Evolutionary conservation across 1,140 invertebrate genomes (phyloP), one percentile per base, ranked within the genome.

Genomic region (Popillia japonica): DNA sequence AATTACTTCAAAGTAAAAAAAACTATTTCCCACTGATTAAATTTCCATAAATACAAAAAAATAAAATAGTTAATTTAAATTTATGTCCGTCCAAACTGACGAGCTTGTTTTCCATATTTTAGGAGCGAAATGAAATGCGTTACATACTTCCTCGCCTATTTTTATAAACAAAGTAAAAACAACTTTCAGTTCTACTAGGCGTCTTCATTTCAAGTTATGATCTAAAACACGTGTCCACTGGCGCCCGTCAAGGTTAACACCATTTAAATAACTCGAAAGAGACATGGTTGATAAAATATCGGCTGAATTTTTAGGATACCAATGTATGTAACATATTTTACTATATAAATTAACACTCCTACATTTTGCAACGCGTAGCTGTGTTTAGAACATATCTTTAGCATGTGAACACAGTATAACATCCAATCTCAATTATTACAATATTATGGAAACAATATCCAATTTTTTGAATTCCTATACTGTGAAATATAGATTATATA

Each of bases 191-290:
- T 17, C 14, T n/a, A 55, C 14, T 55, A 55, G 48, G 48, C 48
- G 48, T 55, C 48, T 55, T 55, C 14, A 55, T 55, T 55, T 17
- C 4, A 55, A 55, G 48, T 55, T 55, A 7, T 55, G 48, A 55
- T 55, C n/a, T 55, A 17, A 55, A 14, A 55, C 48, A 55, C 48
- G 48, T 55, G 48, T 55, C 48, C 48, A 17, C 48, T 17, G 48
- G 48, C 48, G 48, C 48, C 48, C 48, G 48, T 55, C 48, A 55
- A 55, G 48, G 48, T 55, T 55, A 55, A 55, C 48, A 7, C 17
- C 48, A 55, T 55, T 55, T 55, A 55, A 55, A 55, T 55, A 55
- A 55, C 48, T 55, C 17, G 48, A n/a, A 55, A n/a, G 48, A 55
- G 17, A 55, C 48, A 7, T 55, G 14, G 48, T 55, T 55, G 17